Conservation (phyloP, 2,888 invertebrate genomes). For the Xylota segnis region DNA sequence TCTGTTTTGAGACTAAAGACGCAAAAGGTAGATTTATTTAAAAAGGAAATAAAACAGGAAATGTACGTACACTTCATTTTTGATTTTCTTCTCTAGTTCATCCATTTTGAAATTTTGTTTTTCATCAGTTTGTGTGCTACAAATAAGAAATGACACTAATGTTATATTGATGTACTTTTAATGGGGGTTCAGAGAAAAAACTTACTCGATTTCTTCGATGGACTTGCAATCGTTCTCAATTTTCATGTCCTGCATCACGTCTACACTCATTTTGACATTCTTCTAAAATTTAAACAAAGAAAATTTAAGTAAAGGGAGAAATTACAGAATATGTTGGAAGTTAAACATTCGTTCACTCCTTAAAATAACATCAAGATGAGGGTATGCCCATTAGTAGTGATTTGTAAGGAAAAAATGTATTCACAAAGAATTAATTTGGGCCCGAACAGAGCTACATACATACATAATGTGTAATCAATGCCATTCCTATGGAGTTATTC, state of each 20-base stretch:
- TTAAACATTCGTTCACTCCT: neutral
- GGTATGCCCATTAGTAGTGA: no score
- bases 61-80: constrained; percentile 84
- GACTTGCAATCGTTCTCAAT: constrained; percentile 84
- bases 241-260: constrained; percentile 82
- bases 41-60: neutral
- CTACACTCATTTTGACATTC: constrained; percentile 85
- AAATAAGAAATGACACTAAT: constrained; percentile 23
- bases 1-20: constrained; percentile 82
- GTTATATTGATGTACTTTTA: constrained; percentile 21
- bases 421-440: no score
- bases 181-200: constrained; percentile 5
- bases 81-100: constrained; percentile 84
- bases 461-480: no score
- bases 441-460: no score
- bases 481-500: no score
- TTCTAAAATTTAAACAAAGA: constrained; percentile 77
- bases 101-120: constrained; percentile 84
- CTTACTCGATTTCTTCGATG: constrained; percentile 83
- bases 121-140: constrained; percentile 81
- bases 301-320: neutral
- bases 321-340: neutral
- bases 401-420: no score
- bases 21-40: neutral
- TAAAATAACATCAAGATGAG: no score